A percentile compares a stretch with the other conserved stretches of the same genome.
These are phyloP conservation scores for Sesia bembeciformis DNA, from an alignment of 2,888 invertebrate genomes.

Conservation along the genomic window DNA sequence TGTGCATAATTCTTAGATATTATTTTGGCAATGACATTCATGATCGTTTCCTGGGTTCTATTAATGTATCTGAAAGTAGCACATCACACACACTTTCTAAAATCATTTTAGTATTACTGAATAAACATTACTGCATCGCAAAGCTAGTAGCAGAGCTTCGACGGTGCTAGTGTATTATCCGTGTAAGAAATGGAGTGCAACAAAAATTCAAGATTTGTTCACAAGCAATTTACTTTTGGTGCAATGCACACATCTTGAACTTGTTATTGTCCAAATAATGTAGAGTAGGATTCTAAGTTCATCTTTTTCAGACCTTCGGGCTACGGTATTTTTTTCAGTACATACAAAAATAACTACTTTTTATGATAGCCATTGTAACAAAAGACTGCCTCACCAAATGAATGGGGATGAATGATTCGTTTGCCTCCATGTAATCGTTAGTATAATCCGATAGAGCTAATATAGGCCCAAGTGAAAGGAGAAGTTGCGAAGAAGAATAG, in stretches of 20 bases:
- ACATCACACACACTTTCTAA: neutral
- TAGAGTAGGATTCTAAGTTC: neutral
- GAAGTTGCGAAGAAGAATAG: too few relatives aligned
- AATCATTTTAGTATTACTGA: neutral
- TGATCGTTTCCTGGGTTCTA: neutral
- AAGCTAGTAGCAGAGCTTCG: too few relatives aligned
- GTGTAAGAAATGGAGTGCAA: too few relatives aligned
- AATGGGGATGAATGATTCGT: too few relatives aligned
- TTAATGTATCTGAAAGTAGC: neutral
- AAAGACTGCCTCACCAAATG: neutral
- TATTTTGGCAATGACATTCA: neutral
- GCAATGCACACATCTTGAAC: neutral
- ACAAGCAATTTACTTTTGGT: neutral
- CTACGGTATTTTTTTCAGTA: neutral
- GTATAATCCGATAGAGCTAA: too few relatives aligned
- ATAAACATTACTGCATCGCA: neutral
- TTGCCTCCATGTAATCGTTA: too few relatives aligned
- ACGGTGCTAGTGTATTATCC: too few relatives aligned
- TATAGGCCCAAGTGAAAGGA: too few relatives aligned
- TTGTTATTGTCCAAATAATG: neutral
- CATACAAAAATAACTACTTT: neutral
- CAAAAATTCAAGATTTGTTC: neutral
- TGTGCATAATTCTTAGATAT: neutral
- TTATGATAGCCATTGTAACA: neutral
- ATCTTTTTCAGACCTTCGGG: neutral